Evolutionary conservation across 2,797 vertebrate genomes (phyloP), one percentile per base, ranked within the genome.

Genomic region (Denticeps clupeoides): DNA sequence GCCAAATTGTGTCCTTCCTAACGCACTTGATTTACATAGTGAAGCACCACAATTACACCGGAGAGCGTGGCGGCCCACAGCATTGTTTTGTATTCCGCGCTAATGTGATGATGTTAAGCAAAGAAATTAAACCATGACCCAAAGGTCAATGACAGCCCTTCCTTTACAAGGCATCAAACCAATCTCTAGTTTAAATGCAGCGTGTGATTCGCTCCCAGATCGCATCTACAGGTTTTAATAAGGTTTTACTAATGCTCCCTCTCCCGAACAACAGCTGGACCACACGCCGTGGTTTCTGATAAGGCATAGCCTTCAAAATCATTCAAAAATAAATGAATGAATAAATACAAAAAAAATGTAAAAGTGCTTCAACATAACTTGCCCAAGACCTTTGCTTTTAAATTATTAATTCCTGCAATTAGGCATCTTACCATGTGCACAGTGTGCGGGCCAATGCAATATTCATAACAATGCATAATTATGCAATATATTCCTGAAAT

Each of bases 381-480:
- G 60, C 77, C 63, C 61, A 65, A 68, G 69, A 84, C 81, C 74
- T 82, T 82, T 79, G 73, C 75, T 79, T 82, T 78, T 89, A 82
- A 90, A 89, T 87, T 87, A 89, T 89, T 89, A 85, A 89, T 85
- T 73, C 70, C 60, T 24, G 77, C 83, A 79, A 81, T 89, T 88
- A 84, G 71, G 68, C 81, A 75, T 76, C 75, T 83, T 81, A 82
- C 74, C 73, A 75, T 73, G 77, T 63, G 65, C 75, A 69, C 72
- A 72, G 75, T 75, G 71, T 81, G 74, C 72, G 72, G 63, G 65
- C 66, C 58, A 70, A 84, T 83, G 71, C 57, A 84, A 84, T 85
- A 84, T 85, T 84, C 72, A 86, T 83, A 79, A 67, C 67, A 64
- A 72, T 71, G 79, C 74, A 77, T 83, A 84, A 84, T 84, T 82